Base-by-base conservation (phyloP, 2,797 vertebrate species). In the Anableps anableps region DNA sequence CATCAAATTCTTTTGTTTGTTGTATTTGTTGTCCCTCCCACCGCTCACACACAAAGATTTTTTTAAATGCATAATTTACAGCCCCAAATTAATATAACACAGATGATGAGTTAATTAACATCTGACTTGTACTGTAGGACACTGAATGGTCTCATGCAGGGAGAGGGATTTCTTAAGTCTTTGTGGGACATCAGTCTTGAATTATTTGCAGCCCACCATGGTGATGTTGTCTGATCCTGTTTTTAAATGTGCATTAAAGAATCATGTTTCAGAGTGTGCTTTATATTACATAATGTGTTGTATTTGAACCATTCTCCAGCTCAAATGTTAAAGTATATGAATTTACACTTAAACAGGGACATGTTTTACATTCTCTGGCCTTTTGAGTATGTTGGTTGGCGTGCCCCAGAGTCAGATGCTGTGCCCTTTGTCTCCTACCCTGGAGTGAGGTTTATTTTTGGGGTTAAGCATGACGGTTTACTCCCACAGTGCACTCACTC, bases 401-500 rank as follows among this genome's bases (percentile, higher is more conserved):
- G 26, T 77, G 58, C 60, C 64, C 80, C 76, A 51, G n/a, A 26
- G 48, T 31, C 23, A 68, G 38, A 71, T 11, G 53, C 29, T 84
- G 58, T 76, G 73, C 72, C 66, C 84, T 91, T 85, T 88, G 76
- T 89, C 82, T 90, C 81, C 78, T 80, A 48, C 85, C 89, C 87
- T 74, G n/a, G 62, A 78, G 80, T 82, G 78, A 87, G 64, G 83
- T 89, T 90, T 89, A 90, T 91, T 88, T 87, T 85, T 71, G 82
- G 76, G 85, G 80, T 17, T 36, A 80, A 74, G 78, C 41, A 79
- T 70, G 51, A 87, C 72, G 45, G 82, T 83, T 85, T 73, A 48
- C 72, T 80, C 85, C 83, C 78, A 77, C 38, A 82, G 88, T 78
- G 88, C 75, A 74, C 78, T 66, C 13, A 19, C 21, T 43, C 83